Evolutionary conservation across 2,113 vertebrate genomes (phyloP), one percentile per base, ranked within the genome.

Genomic region (Lamprologus lemairii): DNA sequence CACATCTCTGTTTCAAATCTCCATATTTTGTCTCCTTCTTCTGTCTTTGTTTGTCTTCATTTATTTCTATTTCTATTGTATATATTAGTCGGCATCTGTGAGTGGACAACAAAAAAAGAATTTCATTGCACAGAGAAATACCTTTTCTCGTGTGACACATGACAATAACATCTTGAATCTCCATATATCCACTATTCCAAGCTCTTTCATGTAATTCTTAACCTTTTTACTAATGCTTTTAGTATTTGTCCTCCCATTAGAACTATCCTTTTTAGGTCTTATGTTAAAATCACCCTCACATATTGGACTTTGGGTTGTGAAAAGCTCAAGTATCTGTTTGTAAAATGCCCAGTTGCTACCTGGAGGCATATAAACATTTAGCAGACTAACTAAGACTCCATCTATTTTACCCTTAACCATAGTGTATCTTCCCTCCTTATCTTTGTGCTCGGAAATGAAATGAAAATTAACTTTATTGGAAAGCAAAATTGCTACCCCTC

Each of bases 11-110:
- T 57, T 9, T 57, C 7, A 57, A 28, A 57, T 57, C 55, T 57
- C 55, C 23, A 57, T 57, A 57, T 16, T 57, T 28, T 57, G 55
- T 28, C 23, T 57, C 55, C 13, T 57, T 9, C 54, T 57, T 57
- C 54, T 57, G 54, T 57, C 54, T 57, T 57, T 57, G 54, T 57
- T 28, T 57, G 0, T 57, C 0, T 57, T 57, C 7, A 0, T 57
- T 57, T 57, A 5, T 57, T 26, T 28, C 13, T 28, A 57, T 57
- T 28, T 57, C 13, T 57, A 57, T 57, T 57, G 23, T 57, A 57
- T 57, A 57, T 57, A 57, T 57, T 57, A 57, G 0, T 14, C 21
- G 0, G 12, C 54, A 26, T 57, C 54, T 57, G 0, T 26, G 0
- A 0, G 54, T 57, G 54, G 21, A 57, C 54, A 57, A 57, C 54